Evolutionary conservation across 2,888 invertebrate species (phyloP).

Genomic region (Ommatoiulus sabulosus): DNA sequence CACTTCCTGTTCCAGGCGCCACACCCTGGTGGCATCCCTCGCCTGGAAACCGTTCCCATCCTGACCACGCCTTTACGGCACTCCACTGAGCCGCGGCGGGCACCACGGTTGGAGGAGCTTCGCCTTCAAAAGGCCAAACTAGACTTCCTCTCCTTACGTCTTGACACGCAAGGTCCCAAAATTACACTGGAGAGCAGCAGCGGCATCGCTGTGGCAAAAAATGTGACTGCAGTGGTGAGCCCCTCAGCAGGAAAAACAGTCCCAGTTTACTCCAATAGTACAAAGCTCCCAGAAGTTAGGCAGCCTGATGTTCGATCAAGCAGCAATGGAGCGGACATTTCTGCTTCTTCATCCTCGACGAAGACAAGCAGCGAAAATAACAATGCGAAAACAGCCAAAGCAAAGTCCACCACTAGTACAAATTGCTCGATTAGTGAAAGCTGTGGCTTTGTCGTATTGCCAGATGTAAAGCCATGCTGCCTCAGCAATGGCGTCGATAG

Average conservation of each 20-base stretch:
- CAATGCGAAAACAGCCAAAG: background rate
- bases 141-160: conserved; percentile 8
- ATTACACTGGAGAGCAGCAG: background rate
- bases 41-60: conserved; percentile 55
- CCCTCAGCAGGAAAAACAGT: background rate
- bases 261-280: background rate
- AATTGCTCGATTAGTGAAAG: background rate
- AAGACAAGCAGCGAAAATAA: background rate
- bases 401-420: background rate
- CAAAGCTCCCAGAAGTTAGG: background rate
- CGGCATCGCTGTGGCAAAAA: background rate
- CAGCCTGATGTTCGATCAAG: background rate
- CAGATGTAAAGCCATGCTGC: background rate
- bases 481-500: background rate
- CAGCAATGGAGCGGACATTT: background rate
- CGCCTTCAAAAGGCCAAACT: conserved; percentile 32
- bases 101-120: conserved; percentile 47
- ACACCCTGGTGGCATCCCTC: conserved; percentile 39
- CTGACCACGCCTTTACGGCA: conserved; percentile 22
- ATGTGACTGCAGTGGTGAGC: background rate
- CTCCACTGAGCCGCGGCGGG: conserved; percentile 39
- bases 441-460: background rate
- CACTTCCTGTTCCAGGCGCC: conserved; percentile 2
- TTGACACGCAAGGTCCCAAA: background rate
- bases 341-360: background rate